Conservation (phyloP, 1,140 invertebrate genomes). For the Drosophila jambulina region DNA sequence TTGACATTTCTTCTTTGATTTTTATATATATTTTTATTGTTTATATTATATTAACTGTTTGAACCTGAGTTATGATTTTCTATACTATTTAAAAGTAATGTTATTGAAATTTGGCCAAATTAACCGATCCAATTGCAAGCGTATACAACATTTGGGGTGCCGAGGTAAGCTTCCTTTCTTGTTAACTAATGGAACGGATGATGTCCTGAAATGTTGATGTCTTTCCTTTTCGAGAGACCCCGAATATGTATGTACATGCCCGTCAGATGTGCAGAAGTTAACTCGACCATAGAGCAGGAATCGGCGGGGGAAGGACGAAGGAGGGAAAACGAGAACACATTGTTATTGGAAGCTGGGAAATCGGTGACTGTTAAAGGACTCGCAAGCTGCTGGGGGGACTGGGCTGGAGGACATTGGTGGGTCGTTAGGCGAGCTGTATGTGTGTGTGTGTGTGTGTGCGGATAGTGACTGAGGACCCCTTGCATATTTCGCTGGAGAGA, state of each 20-base stretch:
- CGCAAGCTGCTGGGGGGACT: background rate
- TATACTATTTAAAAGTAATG: no score
- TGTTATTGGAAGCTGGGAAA: constrained; percentile 61
- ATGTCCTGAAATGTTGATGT: constrained; percentile 14
- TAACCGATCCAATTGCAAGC: no score
- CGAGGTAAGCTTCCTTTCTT: no score
- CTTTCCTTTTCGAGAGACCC: background rate
- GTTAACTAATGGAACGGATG: constrained; percentile 5
- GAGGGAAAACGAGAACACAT: constrained; percentile 50
- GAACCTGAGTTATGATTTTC: no score
- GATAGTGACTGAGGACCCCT: constrained; percentile 50
- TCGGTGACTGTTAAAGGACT: constrained; percentile 44
- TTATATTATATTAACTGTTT: no score
- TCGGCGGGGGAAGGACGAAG: constrained; percentile 10
- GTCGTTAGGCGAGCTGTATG: constrained; percentile 46
- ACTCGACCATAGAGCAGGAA: constrained; percentile 30
- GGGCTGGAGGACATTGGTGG: constrained; percentile 30
- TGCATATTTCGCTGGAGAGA: constrained; percentile 30
- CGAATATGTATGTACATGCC: background rate
- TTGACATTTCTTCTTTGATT: no score
- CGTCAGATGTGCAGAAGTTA: constrained; percentile 21
- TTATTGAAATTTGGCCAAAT: no score
- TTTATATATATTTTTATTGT: no score
- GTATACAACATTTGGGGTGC: no score
- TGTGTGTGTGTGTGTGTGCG: constrained; percentile 7